Evolutionary conservation across 1,140 invertebrate genomes (phyloP), one percentile per base, ranked within the genome.

Genomic region (Panagrolaimus sp.): DNA sequence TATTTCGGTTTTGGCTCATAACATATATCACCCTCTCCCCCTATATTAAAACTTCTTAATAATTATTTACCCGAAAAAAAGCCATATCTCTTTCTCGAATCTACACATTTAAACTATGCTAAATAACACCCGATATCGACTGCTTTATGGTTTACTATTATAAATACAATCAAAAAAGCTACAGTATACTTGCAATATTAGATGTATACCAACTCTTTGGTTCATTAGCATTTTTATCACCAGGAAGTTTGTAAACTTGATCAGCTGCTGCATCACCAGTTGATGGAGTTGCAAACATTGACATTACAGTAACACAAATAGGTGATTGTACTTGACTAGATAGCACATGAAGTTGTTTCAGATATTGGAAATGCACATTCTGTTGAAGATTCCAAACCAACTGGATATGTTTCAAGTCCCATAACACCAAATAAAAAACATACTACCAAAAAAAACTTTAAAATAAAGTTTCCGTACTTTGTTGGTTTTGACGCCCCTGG

Each of bases 331-430:
- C 74, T 65, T 82, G 80, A 57, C 80, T 81, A 47, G 74, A 75
- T 9, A 82, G 64, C 4, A 82, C 80, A 42, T 1, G 80, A 83
- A 7, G 81, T 82, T 9, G 81, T 82, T 70, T 82, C 80, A 9
- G 81, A 76, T 9, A 82, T 81, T 5, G 80, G 80, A 69, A 73
- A 83, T 11, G 81, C 77, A 71, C 80, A 82, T 61, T 82, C 80
- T 0, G 79, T 79, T 3, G 81, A 74, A 45, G 82, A 61, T 65
- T 82, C 80, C 27, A 82, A 53, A 20, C 80, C 80, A 11, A 83
- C 80, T 16, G 80, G 80, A 64, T 82, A 82, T 1, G 74, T 78
- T 7, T 81, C 81, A 63, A 82, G 63, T 13, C 80, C 80, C 31
- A 82, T 70, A 25, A 83, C 73, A 27, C 80, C 80, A 44, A 82